A percentile compares a stretch with the other conserved stretches of the same genome.
These are phyloP conservation scores for Spea bombifrons DNA, from an alignment of 2,113 vertebrate genomes.

Conservation along the genomic window DNA sequence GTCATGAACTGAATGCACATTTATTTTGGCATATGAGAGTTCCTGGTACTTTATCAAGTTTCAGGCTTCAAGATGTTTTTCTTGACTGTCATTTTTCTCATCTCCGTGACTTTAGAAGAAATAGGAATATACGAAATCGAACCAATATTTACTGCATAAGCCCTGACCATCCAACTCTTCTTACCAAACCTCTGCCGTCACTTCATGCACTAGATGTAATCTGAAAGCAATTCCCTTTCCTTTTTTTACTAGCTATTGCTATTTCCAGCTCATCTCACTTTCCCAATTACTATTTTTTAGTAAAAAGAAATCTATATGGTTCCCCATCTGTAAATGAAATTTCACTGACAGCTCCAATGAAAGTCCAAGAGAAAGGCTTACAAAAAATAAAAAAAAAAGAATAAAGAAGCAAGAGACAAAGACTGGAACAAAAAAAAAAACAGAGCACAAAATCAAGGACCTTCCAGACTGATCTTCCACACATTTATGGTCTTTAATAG, in stretches of 20 bases:
- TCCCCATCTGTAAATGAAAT: neutral
- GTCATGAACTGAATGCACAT: too few relatives aligned
- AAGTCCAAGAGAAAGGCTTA: neutral
- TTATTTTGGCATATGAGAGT: too few relatives aligned
- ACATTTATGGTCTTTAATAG: too few relatives aligned
- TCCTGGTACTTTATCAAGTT: too few relatives aligned
- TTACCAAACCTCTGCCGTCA: constrained; percentile 2
- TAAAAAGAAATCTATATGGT: neutral
- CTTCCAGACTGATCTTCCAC: too few relatives aligned
- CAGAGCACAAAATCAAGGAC: neutral
- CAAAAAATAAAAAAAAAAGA: neutral
- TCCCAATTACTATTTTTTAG: constrained; percentile 2
- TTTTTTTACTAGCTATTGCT: neutral
- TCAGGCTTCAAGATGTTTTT: too few relatives aligned
- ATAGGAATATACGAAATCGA: neutral
- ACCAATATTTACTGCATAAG: neutral
- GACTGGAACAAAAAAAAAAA: neutral
- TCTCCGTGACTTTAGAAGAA: neutral
- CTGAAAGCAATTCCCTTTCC: neutral
- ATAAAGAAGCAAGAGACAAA: neutral
- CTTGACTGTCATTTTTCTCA: too few relatives aligned
- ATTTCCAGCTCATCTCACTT: constrained; percentile 8
- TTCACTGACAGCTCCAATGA: constrained; percentile 1
- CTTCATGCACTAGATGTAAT: constrained; percentile 1
- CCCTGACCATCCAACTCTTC: neutral